phyloP scores from a whole-genome alignment of 2,888 invertebrate genomes.

The Autographa gamma region DNA sequence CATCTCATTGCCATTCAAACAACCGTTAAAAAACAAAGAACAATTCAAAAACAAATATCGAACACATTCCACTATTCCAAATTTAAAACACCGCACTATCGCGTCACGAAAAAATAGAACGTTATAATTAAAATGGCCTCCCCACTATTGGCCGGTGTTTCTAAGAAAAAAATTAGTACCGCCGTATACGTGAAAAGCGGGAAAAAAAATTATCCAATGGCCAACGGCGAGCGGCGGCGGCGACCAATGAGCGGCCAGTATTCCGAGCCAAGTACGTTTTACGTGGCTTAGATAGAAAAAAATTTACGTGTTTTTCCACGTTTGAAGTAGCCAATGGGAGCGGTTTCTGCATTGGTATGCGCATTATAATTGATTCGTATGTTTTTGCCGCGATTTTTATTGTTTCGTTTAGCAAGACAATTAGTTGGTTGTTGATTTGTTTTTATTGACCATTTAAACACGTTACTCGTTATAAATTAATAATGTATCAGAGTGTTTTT shows the following conservation, averaged over 20 bases:
- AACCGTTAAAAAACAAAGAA: slow-evolving; percentile 33
- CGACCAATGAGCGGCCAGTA: slow-evolving; percentile 77
- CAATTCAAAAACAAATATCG: slow-evolving; percentile 36
- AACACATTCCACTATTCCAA: slow-evolving; percentile 51
- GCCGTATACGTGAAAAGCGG: slow-evolving; percentile 86
- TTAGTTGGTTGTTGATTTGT: slow-evolving; percentile 37
- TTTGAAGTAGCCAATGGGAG: slow-evolving; percentile 80
- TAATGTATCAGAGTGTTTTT: not conserved
- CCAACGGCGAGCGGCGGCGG: slow-evolving; percentile 62
- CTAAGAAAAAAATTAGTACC: slow-evolving; percentile 82
- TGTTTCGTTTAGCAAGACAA: slow-evolving; percentile 49
- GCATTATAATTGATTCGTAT: slow-evolving; percentile 78
- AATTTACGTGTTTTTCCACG: slow-evolving; percentile 86
- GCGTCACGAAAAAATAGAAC: slow-evolving; percentile 68
- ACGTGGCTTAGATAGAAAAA: slow-evolving; percentile 86
- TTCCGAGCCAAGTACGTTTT: slow-evolving; percentile 81
- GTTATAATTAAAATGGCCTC: slow-evolving; percentile 84
- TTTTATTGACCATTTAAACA: slow-evolving; percentile 32
- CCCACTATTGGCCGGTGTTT: slow-evolving; percentile 83
- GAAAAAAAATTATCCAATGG: slow-evolving; percentile 86
- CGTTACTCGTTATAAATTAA: slow-evolving; percentile 12
- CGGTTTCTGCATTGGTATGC: slow-evolving; percentile 68
- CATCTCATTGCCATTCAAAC: slow-evolving; percentile 7
- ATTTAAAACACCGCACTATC: slow-evolving; percentile 58
- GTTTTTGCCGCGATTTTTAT: slow-evolving; percentile 68